Evolutionary conservation across 2,888 invertebrate species (phyloP).

Genomic region (Cistogaster globosa): DNA sequence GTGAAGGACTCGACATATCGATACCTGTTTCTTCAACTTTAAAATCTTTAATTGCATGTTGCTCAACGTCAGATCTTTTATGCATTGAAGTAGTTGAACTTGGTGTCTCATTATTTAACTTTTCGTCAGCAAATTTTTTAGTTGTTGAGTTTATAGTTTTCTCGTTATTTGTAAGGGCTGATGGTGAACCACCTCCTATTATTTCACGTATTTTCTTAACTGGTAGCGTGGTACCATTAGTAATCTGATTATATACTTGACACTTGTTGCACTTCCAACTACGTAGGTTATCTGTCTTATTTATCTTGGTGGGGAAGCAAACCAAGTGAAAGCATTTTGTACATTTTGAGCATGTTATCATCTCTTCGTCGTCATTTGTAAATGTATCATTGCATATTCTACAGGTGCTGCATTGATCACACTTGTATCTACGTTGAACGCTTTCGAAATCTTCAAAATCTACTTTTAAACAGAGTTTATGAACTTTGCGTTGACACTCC

Average conservation of each 20-base stretch:
- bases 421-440: conserved; percentile 88
- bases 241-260: conserved; percentile 72
- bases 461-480: conserved; percentile 76
- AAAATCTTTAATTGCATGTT: conserved; percentile 6
- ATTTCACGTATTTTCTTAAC: conserved; percentile 73
- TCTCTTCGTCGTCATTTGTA: conserved; percentile 46
- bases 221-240: conserved; percentile 68
- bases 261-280: conserved; percentile 91
- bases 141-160: conserved; percentile 30
- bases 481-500: conserved; percentile 77
- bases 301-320: conserved; percentile 90
- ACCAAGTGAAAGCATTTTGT: conserved; percentile 92
- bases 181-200: conserved; percentile 70
- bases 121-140: conserved; percentile 60
- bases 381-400: conserved; percentile 79
- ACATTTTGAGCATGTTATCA: conserved; percentile 92
- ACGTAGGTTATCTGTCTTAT: conserved; percentile 83
- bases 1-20: background rate
- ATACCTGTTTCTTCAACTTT: conserved; percentile 5
- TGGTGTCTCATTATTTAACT: conserved; percentile 26
- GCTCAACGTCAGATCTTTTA: conserved; percentile 6
- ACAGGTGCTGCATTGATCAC: conserved; percentile 95
- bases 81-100: background rate
- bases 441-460: conserved; percentile 76
- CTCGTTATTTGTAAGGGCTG: background rate